These are phyloP conservation scores for Brachyrhaphis roseni DNA, from an alignment of 2,797 vertebrate genomes.

Conservation along the genomic window DNA sequence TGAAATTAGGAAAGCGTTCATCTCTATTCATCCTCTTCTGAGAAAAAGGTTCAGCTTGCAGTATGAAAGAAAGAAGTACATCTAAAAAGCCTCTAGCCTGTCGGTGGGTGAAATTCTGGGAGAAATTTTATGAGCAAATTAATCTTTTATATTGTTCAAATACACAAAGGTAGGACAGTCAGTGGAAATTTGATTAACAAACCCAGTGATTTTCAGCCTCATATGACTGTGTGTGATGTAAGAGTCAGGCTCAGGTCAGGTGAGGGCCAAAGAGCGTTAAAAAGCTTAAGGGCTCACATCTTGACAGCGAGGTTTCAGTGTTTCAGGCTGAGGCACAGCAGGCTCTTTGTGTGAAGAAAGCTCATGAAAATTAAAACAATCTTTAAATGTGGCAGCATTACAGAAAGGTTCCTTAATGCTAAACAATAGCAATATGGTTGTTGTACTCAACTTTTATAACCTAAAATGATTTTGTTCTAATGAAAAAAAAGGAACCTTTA, in stretches of 20 bases:
- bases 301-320: conserved; percentile 5
- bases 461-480: not conserved
- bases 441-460: not conserved
- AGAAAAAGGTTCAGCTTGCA: conserved; percentile 1
- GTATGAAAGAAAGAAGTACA: not conserved
- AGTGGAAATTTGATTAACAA: conserved; percentile 15
- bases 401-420: not conserved
- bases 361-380: not conserved
- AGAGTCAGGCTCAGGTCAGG: conserved; percentile 40
- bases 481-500: not conserved
- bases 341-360: conserved; percentile 14
- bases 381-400: not conserved
- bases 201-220: conserved; percentile 21
- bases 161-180: not conserved
- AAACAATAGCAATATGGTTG: not conserved
- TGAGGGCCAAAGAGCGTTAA: conserved; percentile 22
- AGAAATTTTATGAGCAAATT: not conserved
- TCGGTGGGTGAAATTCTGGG: not conserved
- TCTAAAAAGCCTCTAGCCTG: not conserved
- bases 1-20: conserved; percentile 9
- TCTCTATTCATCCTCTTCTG: conserved; percentile 1
- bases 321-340: conserved; percentile 6
- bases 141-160: not conserved
- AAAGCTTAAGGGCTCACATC: conserved; percentile 34
- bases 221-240: conserved; percentile 53